These are phyloP conservation scores for Muscicapa adusta DNA, from an alignment of 2,113 vertebrate genomes.

Conservation along the genomic window DNA sequence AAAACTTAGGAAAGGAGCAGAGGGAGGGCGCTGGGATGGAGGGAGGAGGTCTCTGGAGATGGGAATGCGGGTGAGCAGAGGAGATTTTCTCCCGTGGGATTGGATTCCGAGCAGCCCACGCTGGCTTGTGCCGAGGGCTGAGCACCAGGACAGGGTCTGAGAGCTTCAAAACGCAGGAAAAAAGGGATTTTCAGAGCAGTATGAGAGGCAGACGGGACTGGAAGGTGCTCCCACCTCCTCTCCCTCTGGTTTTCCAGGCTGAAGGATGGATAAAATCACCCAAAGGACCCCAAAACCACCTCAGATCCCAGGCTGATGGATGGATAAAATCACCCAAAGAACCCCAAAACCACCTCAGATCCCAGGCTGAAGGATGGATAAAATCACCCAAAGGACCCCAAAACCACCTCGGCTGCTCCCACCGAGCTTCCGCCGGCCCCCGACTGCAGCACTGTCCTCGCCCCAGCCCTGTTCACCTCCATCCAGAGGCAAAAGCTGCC, in stretches of 20 bases:
- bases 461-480: background rate
- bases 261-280: background rate
- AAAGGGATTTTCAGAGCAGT: background rate
- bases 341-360: no score
- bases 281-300: fast-evolving
- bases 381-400: background rate
- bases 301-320: background rate
- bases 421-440: background rate
- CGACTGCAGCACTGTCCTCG: fast-evolving
- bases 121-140: fast-evolving
- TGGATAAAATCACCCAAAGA: background rate
- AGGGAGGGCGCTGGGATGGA: background rate
- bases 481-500: background rate
- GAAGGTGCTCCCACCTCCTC: background rate
- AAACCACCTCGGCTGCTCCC: background rate
- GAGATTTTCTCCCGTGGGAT: background rate
- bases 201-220: background rate
- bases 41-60: background rate
- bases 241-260: background rate
- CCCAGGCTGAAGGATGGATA: background rate
- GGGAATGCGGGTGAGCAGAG: background rate
- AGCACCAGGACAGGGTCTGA: background rate
- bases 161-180: background rate
- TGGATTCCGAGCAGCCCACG: background rate
- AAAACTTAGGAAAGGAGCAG: fast-evolving